Evolutionary conservation across 2,797 vertebrate species (phyloP).

Genomic region (Cephalopachus bancanus): DNA sequence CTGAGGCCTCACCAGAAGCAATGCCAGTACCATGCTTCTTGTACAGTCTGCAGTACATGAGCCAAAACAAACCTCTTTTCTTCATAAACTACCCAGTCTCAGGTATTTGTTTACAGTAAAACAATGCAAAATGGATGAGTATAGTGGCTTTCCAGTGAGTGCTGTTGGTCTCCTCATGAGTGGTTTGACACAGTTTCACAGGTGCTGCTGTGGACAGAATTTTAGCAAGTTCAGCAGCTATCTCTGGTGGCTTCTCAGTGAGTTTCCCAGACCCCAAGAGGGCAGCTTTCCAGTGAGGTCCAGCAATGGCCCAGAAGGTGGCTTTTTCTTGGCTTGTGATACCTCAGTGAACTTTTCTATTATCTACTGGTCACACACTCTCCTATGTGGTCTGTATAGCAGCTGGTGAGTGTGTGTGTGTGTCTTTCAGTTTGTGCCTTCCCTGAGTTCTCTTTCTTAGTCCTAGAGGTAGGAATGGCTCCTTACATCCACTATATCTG

Average conservation of each 20-base stretch:
- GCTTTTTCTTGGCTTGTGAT: not conserved
- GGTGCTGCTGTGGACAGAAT: not conserved
- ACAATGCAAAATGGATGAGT: no score
- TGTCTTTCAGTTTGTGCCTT: not conserved
- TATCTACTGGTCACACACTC: not conserved
- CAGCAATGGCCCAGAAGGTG: fast-evolving
- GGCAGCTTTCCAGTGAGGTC: not conserved
- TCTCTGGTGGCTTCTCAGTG: not conserved
- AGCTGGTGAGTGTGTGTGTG: not conserved
- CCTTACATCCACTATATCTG: not conserved
- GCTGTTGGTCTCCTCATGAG: not conserved
- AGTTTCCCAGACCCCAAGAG: not conserved
- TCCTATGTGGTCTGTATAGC: not conserved
- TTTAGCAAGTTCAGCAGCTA: not conserved
- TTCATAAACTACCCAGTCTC: no score
- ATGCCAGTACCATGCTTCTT: no score
- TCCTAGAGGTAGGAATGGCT: not conserved
- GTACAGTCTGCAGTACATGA: no score
- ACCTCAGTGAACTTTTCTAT: not conserved
- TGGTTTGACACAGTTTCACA: not conserved
- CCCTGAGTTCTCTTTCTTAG: not conserved
- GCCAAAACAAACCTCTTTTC: no score
- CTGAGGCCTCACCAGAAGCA: no score
- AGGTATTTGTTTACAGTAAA: no score
- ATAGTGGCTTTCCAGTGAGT: not conserved